phyloP scores from a whole-genome alignment of 2,888 invertebrate species.

The Thereva nobilitata region DNA sequence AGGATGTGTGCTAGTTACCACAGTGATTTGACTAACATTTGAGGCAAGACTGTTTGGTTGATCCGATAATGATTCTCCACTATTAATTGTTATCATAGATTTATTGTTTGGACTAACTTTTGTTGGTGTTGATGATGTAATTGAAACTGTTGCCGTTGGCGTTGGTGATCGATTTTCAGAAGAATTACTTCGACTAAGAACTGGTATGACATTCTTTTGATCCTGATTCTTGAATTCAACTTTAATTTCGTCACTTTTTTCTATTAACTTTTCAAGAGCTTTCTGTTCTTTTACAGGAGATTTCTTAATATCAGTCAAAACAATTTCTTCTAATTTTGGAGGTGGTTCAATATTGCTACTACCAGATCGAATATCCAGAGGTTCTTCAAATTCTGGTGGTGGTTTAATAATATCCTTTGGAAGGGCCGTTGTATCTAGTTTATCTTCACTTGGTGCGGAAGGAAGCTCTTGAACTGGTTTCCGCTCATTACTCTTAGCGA shows the following conservation, averaged over 20 bases:
- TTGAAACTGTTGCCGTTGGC: constrained; percentile 42
- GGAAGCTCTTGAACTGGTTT: constrained; percentile 28
- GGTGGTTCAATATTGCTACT: constrained; percentile 5
- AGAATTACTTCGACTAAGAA: constrained; percentile 49
- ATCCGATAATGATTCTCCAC: constrained; percentile 60
- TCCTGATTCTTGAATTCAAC: constrained; percentile 45
- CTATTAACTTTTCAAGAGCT: constrained; percentile 7
- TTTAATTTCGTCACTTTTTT: constrained; percentile 42
- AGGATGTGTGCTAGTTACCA: constrained; percentile 80
- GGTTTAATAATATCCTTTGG: constrained; percentile 45
- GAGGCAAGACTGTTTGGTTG: constrained; percentile 75
- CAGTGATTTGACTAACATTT: constrained; percentile 75
- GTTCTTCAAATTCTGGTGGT: constrained; percentile 46
- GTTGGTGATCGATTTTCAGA: constrained; percentile 38
- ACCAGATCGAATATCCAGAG: constrained; percentile 9
- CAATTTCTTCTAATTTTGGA: constrained; percentile 28
- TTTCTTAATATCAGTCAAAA: constrained; percentile 22
- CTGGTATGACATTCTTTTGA: constrained; percentile 44
- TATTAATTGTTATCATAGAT: constrained; percentile 46
- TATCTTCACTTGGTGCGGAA: constrained; percentile 47
- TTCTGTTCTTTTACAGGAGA: constrained; percentile 25
- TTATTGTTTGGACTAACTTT: constrained; percentile 42
- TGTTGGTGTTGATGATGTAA: constrained; percentile 36
- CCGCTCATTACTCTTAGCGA: constrained; percentile 26
- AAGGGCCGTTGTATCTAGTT: constrained; percentile 26